Percentiles rank a stretch among this genome's conserved stretches.
These are phyloP conservation scores for Platalea minor DNA, from an alignment of 2,797 vertebrate genomes.

Conservation along the genomic window DNA sequence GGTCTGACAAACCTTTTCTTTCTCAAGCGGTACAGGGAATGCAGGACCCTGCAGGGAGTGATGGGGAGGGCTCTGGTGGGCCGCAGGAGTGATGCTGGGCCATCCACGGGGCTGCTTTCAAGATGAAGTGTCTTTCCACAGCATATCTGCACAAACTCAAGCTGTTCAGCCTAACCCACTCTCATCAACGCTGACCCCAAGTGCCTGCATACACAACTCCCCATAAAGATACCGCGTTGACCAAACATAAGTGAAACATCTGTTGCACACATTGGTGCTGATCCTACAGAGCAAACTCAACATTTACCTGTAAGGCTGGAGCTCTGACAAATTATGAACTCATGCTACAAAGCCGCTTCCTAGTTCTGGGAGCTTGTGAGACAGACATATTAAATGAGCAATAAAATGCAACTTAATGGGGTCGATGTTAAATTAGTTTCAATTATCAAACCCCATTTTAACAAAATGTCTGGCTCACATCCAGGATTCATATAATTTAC, in stretches of 20 bases:
- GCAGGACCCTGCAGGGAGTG: background rate
- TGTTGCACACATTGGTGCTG: background rate
- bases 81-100: too few relatives aligned
- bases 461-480: conserved; percentile 16
- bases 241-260: background rate
- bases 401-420: conserved; percentile 57
- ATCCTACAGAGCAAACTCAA: background rate
- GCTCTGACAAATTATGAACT: background rate
- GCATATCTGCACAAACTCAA: background rate
- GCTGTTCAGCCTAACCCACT: background rate
- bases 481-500: conserved; percentile 9
- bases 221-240: fast-evolving
- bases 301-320: background rate
- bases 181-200: fast-evolving
- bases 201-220: background rate
- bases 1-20: background rate
- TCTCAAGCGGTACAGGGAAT: background rate
- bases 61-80: background rate
- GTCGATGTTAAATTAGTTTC: conserved; percentile 37
- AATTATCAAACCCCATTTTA: conserved; percentile 57
- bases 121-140: background rate
- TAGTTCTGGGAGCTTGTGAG: background rate
- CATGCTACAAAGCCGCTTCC: background rate
- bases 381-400: conserved; percentile 28
- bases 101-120: fast-evolving